Evolutionary conservation across 1,140 invertebrate genomes (phyloP), one percentile per base, ranked within the genome.

Genomic region (Calycopis cecrops): DNA sequence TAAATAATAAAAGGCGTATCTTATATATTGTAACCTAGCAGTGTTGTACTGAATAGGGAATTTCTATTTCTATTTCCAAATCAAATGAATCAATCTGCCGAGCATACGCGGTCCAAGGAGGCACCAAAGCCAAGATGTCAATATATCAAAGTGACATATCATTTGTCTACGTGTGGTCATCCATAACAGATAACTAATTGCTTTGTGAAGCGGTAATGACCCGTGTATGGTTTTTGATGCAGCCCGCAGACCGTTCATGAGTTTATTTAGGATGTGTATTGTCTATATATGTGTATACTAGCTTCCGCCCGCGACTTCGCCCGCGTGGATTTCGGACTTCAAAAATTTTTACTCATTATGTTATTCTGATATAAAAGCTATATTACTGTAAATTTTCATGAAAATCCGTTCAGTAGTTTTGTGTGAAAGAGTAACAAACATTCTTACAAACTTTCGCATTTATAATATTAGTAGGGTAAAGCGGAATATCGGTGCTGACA

Each of bases 71-170:
- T 12, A 52, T 52, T 52, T 1, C 11, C 9, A 18, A 21, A 57
- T 55, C 49, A 55, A 55, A 58, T 56, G 58, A 59, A 60, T 63
- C 57, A 62, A 51, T 34, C 47, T 33, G 35, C 28, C 33, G n/a
- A 28, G 35, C 50, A 33, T 52, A 51, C 51, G 58, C 52, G 57
- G 62, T 60, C 51, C 33, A 56, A 51, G 56, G 52, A 57, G 52
- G 55, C 65, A 58, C 54, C 42, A 10, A 35, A 67, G 62, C 55
- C 57, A 53, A 65, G 60, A 70, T 61, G 65, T 70, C 65, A 71
- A 71, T 71, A 71, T 65, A 67, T 71, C 68, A 71, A 42, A 55
- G 60, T 68, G 68, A 71, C 68, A 63, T 56, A 67, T 63, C 65
- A 71, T 71, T 71, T 71, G 65, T 71, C 68, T 62, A 44, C 52